phyloP scores from a whole-genome alignment of 2,113 vertebrate genomes.

The Bagarius yarrelli region DNA sequence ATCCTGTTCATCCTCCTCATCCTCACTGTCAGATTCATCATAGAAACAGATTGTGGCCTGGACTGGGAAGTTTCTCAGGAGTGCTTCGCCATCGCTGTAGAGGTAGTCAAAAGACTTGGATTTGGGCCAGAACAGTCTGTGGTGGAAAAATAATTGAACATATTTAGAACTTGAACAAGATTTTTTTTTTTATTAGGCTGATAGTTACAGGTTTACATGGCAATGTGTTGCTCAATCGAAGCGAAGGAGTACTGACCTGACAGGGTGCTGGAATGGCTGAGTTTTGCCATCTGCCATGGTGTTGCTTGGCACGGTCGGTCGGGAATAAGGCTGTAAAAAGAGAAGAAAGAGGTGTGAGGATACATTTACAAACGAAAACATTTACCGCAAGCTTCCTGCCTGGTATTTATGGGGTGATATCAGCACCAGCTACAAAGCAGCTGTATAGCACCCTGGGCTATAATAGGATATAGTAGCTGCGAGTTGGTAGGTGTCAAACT shows the following conservation, averaged over 20 bases:
- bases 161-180: conserved; percentile 16
- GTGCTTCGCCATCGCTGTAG: conserved; percentile 73
- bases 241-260: conserved; percentile 66
- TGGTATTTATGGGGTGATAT: conserved; percentile 36
- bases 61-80: conserved; percentile 79
- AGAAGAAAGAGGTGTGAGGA: conserved; percentile 43
- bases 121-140: conserved; percentile 82
- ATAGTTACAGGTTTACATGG: not conserved
- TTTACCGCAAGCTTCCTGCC: conserved; percentile 42
- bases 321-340: conserved; percentile 62
- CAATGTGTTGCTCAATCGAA: conserved; percentile 4
- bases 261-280: conserved; percentile 73
- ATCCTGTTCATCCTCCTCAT: conserved; percentile 59
- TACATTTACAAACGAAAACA: conserved; percentile 37
- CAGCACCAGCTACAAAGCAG: conserved; percentile 35
- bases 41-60: conserved; percentile 85
- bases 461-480: conserved; percentile 41
- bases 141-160: conserved; percentile 7
- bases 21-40: conserved; percentile 72
- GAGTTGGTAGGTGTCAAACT: conserved; percentile 47
- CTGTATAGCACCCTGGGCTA: conserved; percentile 39
- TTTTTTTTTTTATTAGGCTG: not conserved
- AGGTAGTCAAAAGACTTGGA: conserved; percentile 81
- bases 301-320: conserved; percentile 47
- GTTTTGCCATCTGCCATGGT: conserved; percentile 60